Evolutionary conservation across 2,888 invertebrate species (phyloP).

Genomic region (Apamea crenata): DNA sequence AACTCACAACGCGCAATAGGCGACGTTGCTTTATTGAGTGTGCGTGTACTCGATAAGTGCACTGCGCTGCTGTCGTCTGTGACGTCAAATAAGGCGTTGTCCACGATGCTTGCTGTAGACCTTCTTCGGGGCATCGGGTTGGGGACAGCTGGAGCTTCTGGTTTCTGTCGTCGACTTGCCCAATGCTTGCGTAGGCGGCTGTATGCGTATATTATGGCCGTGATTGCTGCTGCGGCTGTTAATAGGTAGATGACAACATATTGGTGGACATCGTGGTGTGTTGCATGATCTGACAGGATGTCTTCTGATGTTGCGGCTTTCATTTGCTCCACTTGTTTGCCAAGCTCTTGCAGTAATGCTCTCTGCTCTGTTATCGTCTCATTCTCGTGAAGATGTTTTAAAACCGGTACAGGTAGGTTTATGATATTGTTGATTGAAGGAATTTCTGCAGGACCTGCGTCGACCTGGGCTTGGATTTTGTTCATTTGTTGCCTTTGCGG

Average conservation of each 20-base stretch:
- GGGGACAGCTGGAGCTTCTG: not conserved
- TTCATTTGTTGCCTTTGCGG: too few species aligned
- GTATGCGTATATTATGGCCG: too few species aligned
- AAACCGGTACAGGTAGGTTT: not conserved
- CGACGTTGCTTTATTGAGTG: slow-evolving; percentile 7
- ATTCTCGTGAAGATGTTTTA: not conserved
- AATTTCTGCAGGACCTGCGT: too few species aligned
- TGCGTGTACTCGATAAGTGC: too few species aligned
- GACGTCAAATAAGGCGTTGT: not conserved
- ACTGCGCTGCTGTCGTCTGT: not conserved
- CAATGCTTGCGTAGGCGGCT: too few species aligned
- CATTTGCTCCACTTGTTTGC: not conserved
- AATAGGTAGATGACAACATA: not conserved
- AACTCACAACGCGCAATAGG: not conserved
- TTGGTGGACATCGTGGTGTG: not conserved
- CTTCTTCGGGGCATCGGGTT: not conserved
- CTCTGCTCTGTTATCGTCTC: not conserved
- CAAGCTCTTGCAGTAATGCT: not conserved
- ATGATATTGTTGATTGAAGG: too few species aligned
- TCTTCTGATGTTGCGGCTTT: slow-evolving; percentile 1
- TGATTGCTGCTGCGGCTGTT: not conserved
- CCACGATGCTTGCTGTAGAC: not conserved
- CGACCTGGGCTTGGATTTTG: too few species aligned
- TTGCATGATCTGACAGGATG: not conserved
- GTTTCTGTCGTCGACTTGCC: too few species aligned